Conservation (phyloP, 2,113 vertebrate species). For the Nanorana parkeri region DNA sequence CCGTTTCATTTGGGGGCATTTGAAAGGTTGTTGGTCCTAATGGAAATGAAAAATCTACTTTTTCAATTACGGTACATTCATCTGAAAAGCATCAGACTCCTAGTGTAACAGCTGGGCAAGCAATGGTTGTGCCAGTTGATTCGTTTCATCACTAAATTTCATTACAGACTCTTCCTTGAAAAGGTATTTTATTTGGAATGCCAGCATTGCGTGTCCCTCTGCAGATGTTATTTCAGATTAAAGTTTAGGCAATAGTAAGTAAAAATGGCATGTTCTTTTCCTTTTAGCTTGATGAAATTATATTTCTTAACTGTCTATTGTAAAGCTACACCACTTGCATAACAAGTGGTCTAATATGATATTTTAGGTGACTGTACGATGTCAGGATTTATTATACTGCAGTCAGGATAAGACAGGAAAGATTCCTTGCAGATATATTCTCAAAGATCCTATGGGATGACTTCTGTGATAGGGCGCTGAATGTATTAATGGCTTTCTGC, state of each 20-base stretch:
- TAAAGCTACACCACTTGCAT: conserved; percentile 61
- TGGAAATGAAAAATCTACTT: conserved; percentile 24
- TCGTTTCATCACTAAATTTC: conserved; percentile 59
- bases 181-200: conserved; percentile 56
- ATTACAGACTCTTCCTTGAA: conserved; percentile 59
- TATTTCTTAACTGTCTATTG: conserved; percentile 58
- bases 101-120: conserved; percentile 28
- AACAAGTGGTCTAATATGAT: conserved; percentile 67
- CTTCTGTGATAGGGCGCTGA: conserved; percentile 63
- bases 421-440: conserved; percentile 59
- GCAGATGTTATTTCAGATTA: conserved; percentile 69
- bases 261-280: conserved; percentile 64
- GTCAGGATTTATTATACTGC: conserved; percentile 64
- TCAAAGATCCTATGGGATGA: conserved; percentile 61
- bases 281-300: conserved; percentile 59
- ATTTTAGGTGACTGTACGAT: conserved; percentile 64
- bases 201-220: conserved; percentile 51
- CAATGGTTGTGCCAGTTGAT: conserved; percentile 48
- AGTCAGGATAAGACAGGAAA: conserved; percentile 59
- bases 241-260: conserved; percentile 62
- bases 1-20: conserved; percentile 17
- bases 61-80: conserved; percentile 40
- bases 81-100: background rate
- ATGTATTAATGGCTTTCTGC: conserved; percentile 65
- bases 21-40: conserved; percentile 21